Percentiles rank a stretch among this genome's conserved stretches.
phyloP scores from a whole-genome alignment of 2,888 invertebrate genomes.

The Napeogenes sylphis region DNA sequence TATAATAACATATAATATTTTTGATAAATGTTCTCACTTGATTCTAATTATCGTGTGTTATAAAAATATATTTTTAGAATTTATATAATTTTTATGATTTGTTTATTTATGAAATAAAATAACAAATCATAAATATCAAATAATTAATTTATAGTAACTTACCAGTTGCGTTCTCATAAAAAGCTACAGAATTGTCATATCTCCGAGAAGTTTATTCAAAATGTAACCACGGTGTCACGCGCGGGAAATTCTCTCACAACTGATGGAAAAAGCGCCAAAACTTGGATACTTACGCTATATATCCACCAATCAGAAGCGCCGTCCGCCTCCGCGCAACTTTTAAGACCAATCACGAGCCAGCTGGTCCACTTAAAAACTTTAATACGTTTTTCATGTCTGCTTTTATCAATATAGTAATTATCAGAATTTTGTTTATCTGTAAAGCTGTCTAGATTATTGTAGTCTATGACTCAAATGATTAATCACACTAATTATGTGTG shows the following conservation, averaged over 20 bases:
- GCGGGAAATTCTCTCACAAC: slow-evolving; percentile 61
- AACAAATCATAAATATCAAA: background rate
- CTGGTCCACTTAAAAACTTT: slow-evolving; percentile 67
- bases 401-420: slow-evolving; percentile 32
- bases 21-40: no score
- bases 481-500: no score
- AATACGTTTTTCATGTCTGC: slow-evolving; percentile 69
- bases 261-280: slow-evolving; percentile 71
- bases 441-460: background rate
- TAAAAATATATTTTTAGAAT: no score
- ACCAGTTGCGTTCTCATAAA: slow-evolving; percentile 37
- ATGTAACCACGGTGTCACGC: slow-evolving; percentile 37
- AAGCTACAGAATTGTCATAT: slow-evolving; percentile 49
- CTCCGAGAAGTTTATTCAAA: slow-evolving; percentile 40
- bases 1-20: no score
- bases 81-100: no score
- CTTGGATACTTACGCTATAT: slow-evolving; percentile 59
- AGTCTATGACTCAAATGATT: background rate
- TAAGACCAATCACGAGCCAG: slow-evolving; percentile 56
- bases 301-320: slow-evolving; percentile 53
- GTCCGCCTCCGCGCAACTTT: slow-evolving; percentile 56
- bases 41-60: no score
- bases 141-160: slow-evolving; percentile 26
- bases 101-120: no score
- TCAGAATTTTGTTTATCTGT: slow-evolving; percentile 14